A percentile compares a stretch with the other conserved stretches of the same genome.
These are phyloP conservation scores for Saccostrea glomerata DNA, from an alignment of 1,140 invertebrate species.

Conservation along the genomic window DNA sequence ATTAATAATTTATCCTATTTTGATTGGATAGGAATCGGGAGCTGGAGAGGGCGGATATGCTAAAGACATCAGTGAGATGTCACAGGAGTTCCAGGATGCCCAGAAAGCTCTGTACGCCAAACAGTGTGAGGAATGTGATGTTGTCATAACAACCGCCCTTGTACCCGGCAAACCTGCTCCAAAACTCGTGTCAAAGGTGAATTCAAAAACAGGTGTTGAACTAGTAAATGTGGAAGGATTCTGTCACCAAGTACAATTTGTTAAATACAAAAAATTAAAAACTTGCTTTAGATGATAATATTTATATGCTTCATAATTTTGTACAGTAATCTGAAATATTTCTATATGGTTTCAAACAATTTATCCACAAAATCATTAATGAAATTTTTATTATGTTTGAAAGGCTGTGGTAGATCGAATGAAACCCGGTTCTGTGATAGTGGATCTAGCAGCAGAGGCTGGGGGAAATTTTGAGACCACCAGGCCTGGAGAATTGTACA, in stretches of 20 bases:
- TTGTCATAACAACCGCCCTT: conserved; percentile 92
- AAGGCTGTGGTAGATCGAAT: conserved; percentile 90
- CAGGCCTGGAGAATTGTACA: conserved; percentile 87
- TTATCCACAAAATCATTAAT: neutral
- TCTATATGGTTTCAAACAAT: neutral
- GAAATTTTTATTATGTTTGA: neutral
- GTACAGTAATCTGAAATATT: neutral
- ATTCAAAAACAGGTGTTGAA: neutral
- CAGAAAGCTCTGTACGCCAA: conserved; percentile 92
- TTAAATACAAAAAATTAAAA: too few relatives aligned
- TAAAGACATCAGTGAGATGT: conserved; percentile 95
- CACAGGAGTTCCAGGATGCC: conserved; percentile 91
- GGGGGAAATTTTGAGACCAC: conserved; percentile 94
- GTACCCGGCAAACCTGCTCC: conserved; percentile 94
- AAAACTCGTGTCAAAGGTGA: conserved; percentile 88
- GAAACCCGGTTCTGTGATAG: conserved; percentile 93
- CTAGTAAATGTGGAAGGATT: neutral
- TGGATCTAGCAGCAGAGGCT: conserved; percentile 93
- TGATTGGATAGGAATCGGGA: conserved; percentile 86
- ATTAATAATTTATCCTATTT: neutral
- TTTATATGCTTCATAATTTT: neutral
- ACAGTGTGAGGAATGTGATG: conserved; percentile 88
- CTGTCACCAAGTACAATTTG: too few relatives aligned
- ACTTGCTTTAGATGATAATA: too few relatives aligned
- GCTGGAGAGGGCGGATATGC: conserved; percentile 92